A percentile compares a stretch with the other conserved stretches of the same genome.
Conservation (phyloP, 1,140 invertebrate genomes). For the Pseudomyrmex flavicornis region DNA sequence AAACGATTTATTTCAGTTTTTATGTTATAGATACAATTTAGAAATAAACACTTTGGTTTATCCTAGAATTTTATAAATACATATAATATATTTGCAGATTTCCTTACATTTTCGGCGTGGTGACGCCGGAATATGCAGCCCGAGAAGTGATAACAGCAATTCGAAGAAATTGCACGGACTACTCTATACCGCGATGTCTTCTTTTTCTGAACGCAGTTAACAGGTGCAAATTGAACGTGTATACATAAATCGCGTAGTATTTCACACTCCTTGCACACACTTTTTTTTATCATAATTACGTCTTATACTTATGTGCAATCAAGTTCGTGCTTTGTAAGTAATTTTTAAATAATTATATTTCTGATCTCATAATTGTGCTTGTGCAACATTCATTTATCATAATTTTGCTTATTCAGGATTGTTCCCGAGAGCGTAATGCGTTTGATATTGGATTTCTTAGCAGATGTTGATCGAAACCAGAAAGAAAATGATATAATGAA, state of each 20-base stretch:
- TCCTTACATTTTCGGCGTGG: slow-evolving; percentile 75
- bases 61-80: too few relatives aligned
- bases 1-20: background rate
- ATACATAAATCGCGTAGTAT: background rate
- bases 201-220: slow-evolving; percentile 73
- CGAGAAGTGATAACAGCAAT: slow-evolving; percentile 76
- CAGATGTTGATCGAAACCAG: slow-evolving; percentile 54
- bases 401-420: slow-evolving; percentile 51
- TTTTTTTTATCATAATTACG: background rate
- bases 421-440: slow-evolving; percentile 71
- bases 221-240: slow-evolving; percentile 65
- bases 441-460: slow-evolving; percentile 75
- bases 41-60: background rate
- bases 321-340: background rate
- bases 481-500: slow-evolving; percentile 14
- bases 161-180: slow-evolving; percentile 77
- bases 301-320: background rate
- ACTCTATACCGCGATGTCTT: slow-evolving; percentile 77
- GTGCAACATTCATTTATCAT: background rate
- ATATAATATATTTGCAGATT: slow-evolving; percentile 67
- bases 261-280: background rate
- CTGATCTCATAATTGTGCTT: background rate
- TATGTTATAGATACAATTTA: background rate
- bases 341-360: background rate
- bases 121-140: slow-evolving; percentile 75